Conservation (phyloP, 2,888 invertebrate species). For the Dryobota labecula region DNA sequence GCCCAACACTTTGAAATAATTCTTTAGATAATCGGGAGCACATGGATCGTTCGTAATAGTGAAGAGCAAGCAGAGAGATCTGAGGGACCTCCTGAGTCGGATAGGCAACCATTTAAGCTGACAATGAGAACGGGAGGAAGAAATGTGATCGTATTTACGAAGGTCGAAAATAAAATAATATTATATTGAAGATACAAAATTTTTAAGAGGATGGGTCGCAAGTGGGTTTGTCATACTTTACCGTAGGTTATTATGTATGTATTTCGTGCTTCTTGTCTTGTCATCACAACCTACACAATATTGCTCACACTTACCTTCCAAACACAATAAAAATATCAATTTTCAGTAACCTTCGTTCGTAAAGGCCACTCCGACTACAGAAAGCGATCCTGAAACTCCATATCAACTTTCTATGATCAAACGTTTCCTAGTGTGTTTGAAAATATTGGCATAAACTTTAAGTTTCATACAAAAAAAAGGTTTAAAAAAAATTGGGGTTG, state of each 20-base stretch:
- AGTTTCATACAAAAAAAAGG: too few species aligned
- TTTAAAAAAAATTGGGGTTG: too few species aligned
- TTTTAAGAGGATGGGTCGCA: background rate
- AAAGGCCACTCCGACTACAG: background rate
- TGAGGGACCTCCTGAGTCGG: too few species aligned
- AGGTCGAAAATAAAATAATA: too few species aligned
- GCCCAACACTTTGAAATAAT: too few species aligned
- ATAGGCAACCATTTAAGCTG: too few species aligned
- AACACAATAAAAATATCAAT: background rate
- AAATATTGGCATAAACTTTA: background rate
- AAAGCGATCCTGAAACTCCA: background rate
- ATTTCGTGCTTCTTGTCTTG: background rate
- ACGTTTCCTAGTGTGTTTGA: background rate
- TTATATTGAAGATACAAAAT: background rate
- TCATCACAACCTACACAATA: background rate
- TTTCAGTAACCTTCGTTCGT: too few species aligned
- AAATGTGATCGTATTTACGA: too few species aligned
- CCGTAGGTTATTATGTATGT: background rate
- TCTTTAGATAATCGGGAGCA: too few species aligned
- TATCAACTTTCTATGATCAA: background rate
- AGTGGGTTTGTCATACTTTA: background rate
- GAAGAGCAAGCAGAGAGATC: too few species aligned
- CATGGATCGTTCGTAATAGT: too few species aligned
- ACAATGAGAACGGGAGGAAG: too few species aligned
- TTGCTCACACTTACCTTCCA: background rate